A percentile compares a stretch with the other conserved stretches of the same genome.
phyloP scores from a whole-genome alignment of 1,140 invertebrate species.

The Eriocheir sinensis region DNA sequence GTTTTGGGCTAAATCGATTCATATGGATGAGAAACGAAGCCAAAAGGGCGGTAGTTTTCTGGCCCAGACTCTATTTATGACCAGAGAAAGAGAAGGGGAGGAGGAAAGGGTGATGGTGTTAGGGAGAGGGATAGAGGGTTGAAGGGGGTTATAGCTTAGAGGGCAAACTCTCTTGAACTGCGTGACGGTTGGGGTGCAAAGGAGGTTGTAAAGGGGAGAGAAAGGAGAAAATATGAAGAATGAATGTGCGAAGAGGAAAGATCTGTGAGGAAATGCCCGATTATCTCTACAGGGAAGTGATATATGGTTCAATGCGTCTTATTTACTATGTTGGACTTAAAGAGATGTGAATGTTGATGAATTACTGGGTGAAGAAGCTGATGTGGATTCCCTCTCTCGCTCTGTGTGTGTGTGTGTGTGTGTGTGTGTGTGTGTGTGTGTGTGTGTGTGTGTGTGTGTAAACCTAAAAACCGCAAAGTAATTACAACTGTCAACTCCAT shows the following conservation, averaged over 20 bases:
- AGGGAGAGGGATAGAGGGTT: background rate
- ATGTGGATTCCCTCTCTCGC: too few relatives aligned
- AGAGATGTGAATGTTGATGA: too few relatives aligned
- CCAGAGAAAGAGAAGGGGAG: background rate
- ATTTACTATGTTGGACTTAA: too few relatives aligned
- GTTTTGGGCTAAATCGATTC: constrained; percentile 24
- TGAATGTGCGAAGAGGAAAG: background rate
- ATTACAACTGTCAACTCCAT: too few relatives aligned
- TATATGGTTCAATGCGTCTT: too few relatives aligned
- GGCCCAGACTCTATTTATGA: background rate
- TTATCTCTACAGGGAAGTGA: too few relatives aligned
- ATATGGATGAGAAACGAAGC: constrained; percentile 13
- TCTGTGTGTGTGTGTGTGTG: background rate
- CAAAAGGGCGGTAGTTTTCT: constrained; percentile 23
- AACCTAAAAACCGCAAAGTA: too few relatives aligned
- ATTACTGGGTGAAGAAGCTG: too few relatives aligned
- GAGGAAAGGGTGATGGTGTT: background rate
- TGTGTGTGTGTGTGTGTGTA: background rate
- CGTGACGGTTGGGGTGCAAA: background rate
- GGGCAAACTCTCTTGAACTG: too few relatives aligned
- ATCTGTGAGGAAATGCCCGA: background rate
- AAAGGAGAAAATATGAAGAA: background rate
- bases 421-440: background rate
- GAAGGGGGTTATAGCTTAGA: background rate
- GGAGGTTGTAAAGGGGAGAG: background rate